Evolutionary conservation across 2,797 vertebrate species (phyloP).

Genomic region (Falco concolor): DNA sequence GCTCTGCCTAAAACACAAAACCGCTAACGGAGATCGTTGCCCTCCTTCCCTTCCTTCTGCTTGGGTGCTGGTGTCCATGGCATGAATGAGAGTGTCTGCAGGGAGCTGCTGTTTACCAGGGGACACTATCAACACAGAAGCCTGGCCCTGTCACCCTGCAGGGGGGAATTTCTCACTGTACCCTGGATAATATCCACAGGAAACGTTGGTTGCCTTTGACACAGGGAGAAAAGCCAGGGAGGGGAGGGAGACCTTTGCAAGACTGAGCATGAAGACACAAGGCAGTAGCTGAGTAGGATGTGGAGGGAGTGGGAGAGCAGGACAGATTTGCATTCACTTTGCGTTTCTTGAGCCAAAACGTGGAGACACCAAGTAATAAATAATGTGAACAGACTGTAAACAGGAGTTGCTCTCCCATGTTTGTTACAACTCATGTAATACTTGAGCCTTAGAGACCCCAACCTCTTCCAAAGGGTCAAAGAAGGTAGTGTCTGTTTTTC

Average conservation of each 20-base stretch:
- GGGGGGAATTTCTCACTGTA: neutral
- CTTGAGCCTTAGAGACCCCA: neutral
- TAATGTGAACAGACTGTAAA: neutral
- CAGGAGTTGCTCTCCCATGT: neutral
- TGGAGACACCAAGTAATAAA: neutral
- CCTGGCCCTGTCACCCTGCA: neutral
- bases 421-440: neutral
- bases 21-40: fast-evolving
- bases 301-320: neutral
- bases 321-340: neutral
- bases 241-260: neutral
- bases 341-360: neutral
- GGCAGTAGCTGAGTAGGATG: neutral
- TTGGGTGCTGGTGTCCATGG: neutral
- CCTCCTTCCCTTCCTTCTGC: neutral
- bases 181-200: neutral
- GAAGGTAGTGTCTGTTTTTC: neutral
- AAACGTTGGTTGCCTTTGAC: neutral
- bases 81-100: neutral
- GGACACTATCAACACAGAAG: neutral
- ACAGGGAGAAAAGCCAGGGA: neutral
- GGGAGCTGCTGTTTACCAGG: neutral
- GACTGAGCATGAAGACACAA: neutral
- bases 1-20: neutral
- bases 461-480: neutral